A percentile compares a stretch with the other conserved stretches of the same genome.
Conservation (phyloP, 2,113 vertebrate species). For the Phyllostomus hastatus region DNA sequence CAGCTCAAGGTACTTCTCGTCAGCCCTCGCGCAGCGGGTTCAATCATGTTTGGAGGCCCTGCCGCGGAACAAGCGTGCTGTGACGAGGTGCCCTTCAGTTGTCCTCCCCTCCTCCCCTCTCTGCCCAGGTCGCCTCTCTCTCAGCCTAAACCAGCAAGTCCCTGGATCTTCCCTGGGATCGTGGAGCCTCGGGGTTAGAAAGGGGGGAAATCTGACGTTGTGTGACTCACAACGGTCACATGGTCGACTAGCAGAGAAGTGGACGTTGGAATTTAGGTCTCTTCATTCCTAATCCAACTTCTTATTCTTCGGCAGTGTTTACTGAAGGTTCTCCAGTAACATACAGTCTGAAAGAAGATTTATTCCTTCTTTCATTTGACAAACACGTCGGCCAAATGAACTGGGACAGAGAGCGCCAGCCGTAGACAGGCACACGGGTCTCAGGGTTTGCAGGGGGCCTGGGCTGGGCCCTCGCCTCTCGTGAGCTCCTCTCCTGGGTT, state of each 20-base stretch:
- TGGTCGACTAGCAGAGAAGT: neutral
- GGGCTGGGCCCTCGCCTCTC: neutral
- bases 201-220: neutral
- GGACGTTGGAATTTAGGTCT: neutral
- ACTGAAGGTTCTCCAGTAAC: neutral
- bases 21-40: neutral
- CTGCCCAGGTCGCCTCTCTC: neutral
- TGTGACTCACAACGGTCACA: accelerated
- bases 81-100: accelerated
- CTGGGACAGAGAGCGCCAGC: neutral
- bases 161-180: neutral
- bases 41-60: neutral
- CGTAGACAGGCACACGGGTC: neutral
- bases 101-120: no score
- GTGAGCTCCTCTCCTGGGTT: neutral
- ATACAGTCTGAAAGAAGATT: neutral
- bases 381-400: neutral
- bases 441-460: accelerated
- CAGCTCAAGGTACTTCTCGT: constrained; percentile 90
- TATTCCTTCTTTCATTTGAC: neutral
- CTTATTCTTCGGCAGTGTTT: neutral
- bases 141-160: neutral
- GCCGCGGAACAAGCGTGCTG: accelerated
- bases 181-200: neutral
- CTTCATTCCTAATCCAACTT: neutral